Conservation (phyloP, 1,140 invertebrate species). For the Drosophila orosa region DNA sequence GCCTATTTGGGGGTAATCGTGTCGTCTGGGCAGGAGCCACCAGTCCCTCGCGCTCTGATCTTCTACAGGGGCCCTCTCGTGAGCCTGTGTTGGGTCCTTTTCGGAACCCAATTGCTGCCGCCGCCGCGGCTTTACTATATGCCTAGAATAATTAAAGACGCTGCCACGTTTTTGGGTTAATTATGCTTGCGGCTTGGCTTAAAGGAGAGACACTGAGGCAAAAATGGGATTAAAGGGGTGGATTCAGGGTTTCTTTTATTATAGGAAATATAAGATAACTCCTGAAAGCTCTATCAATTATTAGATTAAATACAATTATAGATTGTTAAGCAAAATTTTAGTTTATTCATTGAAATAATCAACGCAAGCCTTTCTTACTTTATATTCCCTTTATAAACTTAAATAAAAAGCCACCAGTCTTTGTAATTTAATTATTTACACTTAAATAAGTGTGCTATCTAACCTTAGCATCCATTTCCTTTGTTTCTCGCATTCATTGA, state of each 20-base stretch:
- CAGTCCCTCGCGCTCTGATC: conserved; percentile 5
- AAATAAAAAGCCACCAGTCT: neutral
- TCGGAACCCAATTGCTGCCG: conserved; percentile 30
- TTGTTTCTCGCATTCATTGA: neutral
- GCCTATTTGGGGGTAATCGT: conserved; percentile 76
- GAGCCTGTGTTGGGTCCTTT: conserved; percentile 40
- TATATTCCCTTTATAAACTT: neutral
- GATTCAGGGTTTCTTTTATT: neutral
- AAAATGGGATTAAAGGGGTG: neutral
- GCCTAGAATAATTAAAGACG: conserved; percentile 48
- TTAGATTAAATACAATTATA: too few species aligned
- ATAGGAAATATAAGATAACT: neutral
- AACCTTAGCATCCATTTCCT: too few species aligned
- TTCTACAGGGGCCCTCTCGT: conserved; percentile 18
- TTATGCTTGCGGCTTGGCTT: conserved; percentile 29
- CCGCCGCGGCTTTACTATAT: conserved; percentile 23
- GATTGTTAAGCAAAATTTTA: neutral
- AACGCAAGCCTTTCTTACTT: neutral
- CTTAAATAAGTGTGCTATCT: neutral
- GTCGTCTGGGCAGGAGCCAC: conserved; percentile 51
- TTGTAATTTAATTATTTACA: neutral
- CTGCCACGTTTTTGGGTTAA: conserved; percentile 53
- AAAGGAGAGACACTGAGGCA: conserved; percentile 10
- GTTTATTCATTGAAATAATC: neutral
- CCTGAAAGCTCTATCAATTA: neutral